Conservation (phyloP, 2,113 vertebrate species). For the Ochotona curzoniae region DNA sequence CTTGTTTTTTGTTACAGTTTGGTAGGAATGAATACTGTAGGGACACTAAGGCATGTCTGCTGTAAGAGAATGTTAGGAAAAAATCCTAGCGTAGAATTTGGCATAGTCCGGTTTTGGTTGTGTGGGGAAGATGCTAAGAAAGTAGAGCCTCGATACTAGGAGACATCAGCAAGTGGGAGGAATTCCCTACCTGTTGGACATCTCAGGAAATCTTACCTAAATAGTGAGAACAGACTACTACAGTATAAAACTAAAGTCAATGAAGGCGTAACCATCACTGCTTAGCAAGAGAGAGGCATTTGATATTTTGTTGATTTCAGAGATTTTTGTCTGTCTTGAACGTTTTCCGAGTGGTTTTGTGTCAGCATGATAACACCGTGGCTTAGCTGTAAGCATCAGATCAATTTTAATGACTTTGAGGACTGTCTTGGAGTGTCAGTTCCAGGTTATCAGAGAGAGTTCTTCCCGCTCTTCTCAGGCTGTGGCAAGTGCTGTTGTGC, state of each 20-base stretch:
- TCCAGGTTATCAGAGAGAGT: neutral
- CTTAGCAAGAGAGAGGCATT: neutral
- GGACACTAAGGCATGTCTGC: neutral
- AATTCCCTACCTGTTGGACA: neutral
- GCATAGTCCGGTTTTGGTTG: neutral
- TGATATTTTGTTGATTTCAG: neutral
- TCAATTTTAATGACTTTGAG: neutral
- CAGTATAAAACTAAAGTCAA: conserved; percentile 8
- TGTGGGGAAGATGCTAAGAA: neutral
- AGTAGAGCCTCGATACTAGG: neutral
- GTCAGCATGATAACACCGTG: neutral
- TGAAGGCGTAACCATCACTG: neutral
- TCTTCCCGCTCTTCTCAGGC: neutral
- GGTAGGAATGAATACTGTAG: neutral
- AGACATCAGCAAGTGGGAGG: neutral
- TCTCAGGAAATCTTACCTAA: neutral
- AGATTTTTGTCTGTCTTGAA: conserved; percentile 9
- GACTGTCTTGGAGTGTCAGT: neutral
- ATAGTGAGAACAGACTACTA: neutral
- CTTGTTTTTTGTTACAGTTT: conserved; percentile 53
- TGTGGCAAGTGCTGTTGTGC: neutral
- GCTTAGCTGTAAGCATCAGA: conserved; percentile 7
- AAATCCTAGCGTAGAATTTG: neutral
- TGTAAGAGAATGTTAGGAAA: neutral
- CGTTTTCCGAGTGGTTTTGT: neutral